Evolutionary conservation across 2,113 vertebrate species (phyloP).

Genomic region (Vimba vimba): DNA sequence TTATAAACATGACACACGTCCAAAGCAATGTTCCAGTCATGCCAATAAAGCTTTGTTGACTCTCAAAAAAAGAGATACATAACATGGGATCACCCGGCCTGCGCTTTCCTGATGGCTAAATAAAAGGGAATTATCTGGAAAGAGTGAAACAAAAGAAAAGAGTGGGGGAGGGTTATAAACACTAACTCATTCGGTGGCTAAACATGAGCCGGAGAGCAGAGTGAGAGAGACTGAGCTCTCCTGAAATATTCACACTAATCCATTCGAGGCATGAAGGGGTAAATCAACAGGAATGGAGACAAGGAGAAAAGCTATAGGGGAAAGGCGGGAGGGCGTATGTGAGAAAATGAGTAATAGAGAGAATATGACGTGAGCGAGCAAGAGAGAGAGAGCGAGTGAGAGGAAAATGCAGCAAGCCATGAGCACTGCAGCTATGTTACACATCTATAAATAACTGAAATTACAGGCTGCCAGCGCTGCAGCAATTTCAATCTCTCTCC

Average conservation of each 20-base stretch:
- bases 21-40: conserved; percentile 1
- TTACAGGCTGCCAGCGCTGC: conserved; percentile 79
- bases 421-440: conserved; percentile 78
- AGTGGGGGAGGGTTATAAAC: conserved; percentile 67
- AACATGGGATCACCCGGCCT: conserved; percentile 42
- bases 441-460: conserved; percentile 84
- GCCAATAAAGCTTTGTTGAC: conserved; percentile 13
- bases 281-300: conserved; percentile 24
- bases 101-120: conserved; percentile 61
- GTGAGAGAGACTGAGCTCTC: conserved; percentile 66
- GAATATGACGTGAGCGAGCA: conserved; percentile 29
- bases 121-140: conserved; percentile 74
- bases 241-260: conserved; percentile 75
- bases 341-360: conserved; percentile 40
- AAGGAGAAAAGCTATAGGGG: conserved; percentile 52
- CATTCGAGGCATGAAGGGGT: conserved; percentile 58
- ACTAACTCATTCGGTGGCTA: conserved; percentile 68
- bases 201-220: conserved; percentile 62
- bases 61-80: conserved; percentile 7
- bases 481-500: conserved; percentile 73
- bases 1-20: conserved; percentile 4
- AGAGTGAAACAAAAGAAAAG: conserved; percentile 66
- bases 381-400: not conserved
- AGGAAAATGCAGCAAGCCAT: conserved; percentile 73
- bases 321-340: conserved; percentile 30